Base-by-base conservation (phyloP, 2,888 invertebrate species). In the Rhingia campestris region DNA sequence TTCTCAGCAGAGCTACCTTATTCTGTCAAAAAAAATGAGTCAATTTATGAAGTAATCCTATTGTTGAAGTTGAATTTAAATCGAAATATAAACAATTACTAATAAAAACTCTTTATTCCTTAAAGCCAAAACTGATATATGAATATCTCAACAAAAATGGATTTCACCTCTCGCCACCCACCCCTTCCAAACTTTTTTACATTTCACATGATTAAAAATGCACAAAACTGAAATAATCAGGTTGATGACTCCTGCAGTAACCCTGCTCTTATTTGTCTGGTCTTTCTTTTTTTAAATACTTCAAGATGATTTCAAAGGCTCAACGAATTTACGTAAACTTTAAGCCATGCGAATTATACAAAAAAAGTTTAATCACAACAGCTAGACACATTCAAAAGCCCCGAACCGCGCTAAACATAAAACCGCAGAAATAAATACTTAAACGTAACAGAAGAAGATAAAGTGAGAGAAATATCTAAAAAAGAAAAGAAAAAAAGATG, bases 331-430 rank as follows among this genome's bases (percentile, higher is more conserved):
- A 22, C 37, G 39, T 43, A 56, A 70, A 49, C 76, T 72, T 72
- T 49, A 81, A 77, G 66, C 49, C 56, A 41, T 49, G 56, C 61
- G 81, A 72, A 77, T 54, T 56, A 41, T 22, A 22, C 1, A 22
- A 22, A 47, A 69, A 14, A 51, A 61, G 45, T 66, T 53, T 66
- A 58, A 22, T 64, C 70, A 37, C 75, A 61, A 53, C 74, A 70
- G 32, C 81, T 81, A 81, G 76, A 76, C 76, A 76, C 81, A 81
- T 81, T 70, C 74, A 80, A 74, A 80, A 74, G 63, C 67, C 49
- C 58, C 33, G 33, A 69, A 41, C 66, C 61, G 22, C 49, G 54
- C 80, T 74, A 64, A 80, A 70, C 81, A 77, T 73, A 73, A 82
- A 77, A 77, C 73, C 67, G 77, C 82, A 82, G 82, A 77, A 82